Evolutionary conservation across 35 echinoderm and acorn worm species (phyloP).

Genomic region (Stichopus chloronotus): DNA sequence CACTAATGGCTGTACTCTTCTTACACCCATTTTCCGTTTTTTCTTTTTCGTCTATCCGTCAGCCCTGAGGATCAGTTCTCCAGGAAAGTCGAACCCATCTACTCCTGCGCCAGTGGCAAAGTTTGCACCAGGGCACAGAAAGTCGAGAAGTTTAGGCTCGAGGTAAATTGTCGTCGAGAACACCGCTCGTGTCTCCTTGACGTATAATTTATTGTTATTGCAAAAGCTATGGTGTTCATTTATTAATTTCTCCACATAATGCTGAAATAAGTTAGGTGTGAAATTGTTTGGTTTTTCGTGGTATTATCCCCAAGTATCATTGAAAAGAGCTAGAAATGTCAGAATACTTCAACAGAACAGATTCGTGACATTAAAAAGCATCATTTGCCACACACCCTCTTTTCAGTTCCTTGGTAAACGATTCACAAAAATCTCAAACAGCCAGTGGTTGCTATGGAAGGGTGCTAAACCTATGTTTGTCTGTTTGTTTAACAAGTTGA

Average conservation of each 20-base stretch:
- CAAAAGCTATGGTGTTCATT: background rate
- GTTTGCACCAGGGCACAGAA: slow-evolving; percentile 96
- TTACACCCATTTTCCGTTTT: background rate
- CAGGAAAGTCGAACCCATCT: slow-evolving; percentile 84
- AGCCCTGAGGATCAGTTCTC: slow-evolving; percentile 55
- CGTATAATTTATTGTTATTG: background rate
- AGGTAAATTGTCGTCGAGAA: slow-evolving; percentile 63
- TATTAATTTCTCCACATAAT: background rate
- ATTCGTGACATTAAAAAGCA: no score
- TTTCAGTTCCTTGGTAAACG: no score
- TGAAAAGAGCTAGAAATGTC: no score
- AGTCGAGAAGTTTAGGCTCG: slow-evolving; percentile 95
- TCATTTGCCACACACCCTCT: no score
- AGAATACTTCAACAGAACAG: no score
- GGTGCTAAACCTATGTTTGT: no score
- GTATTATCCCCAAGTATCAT: no score
- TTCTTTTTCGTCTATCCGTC: background rate
- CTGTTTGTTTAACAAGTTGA: no score
- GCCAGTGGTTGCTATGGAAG: no score
- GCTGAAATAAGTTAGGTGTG: no score
- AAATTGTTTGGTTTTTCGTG: no score
- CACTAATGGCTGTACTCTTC: background rate
- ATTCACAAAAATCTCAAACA: no score
- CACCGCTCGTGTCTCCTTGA: background rate
- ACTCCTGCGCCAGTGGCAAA: slow-evolving; percentile 79